Percentiles rank a stretch among this genome's conserved stretches.
Evolutionary conservation across 2,797 vertebrate species (phyloP).

Genomic region (Microctenopoma steveboyesi): DNA sequence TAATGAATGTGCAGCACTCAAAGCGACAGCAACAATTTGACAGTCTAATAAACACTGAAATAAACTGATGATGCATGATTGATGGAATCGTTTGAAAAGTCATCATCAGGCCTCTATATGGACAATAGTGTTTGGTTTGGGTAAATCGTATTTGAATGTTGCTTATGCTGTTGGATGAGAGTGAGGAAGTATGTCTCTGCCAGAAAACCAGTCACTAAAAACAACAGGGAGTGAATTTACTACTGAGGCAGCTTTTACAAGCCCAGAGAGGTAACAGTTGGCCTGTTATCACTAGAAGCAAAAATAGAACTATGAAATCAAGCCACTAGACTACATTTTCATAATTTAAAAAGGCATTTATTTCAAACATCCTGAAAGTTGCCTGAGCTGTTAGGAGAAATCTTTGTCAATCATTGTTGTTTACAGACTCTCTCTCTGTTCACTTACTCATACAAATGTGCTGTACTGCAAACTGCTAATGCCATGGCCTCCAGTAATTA

Average conservation of each 20-base stretch:
- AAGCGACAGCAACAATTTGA: conserved; percentile 48
- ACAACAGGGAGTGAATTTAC: conserved; percentile 9
- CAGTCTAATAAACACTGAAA: conserved; percentile 7
- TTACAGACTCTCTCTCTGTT: not conserved
- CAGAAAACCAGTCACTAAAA: conserved; percentile 14
- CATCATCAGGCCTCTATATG: not conserved
- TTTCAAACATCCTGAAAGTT: conserved; percentile 5
- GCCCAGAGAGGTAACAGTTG: conserved; percentile 6
- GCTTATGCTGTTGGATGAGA: not conserved
- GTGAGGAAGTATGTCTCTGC: not conserved
- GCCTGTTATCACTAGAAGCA: conserved; percentile 1
- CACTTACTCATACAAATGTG: conserved; percentile 13
- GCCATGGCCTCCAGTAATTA: conserved; percentile 21
- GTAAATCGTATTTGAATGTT: not conserved
- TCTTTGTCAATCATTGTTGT: not conserved
- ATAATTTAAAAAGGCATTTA: conserved; percentile 3
- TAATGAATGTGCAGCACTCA: conserved; percentile 43
- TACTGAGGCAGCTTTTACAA: conserved; percentile 17
- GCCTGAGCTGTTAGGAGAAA: not conserved
- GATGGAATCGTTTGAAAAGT: not conserved
- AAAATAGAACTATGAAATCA: conserved; percentile 22
- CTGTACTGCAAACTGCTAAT: conserved; percentile 9
- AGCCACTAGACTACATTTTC: not conserved
- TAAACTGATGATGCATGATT: not conserved
- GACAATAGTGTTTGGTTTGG: not conserved